Evolutionary conservation across 2,888 invertebrate species (phyloP), one percentile per base, ranked within the genome.

Genomic region (Calameuta idolon): DNA sequence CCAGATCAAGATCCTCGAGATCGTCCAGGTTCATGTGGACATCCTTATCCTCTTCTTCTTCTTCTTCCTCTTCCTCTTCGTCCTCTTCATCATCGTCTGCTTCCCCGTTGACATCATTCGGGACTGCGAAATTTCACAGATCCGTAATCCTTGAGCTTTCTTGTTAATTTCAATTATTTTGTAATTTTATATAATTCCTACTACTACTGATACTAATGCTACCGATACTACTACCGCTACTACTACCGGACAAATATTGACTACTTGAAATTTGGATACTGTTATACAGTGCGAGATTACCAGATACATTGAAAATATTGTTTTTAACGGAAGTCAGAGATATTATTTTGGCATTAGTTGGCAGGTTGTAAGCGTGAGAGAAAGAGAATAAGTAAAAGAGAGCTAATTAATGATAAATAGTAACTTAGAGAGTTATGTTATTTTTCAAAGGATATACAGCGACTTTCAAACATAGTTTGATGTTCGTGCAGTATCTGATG

Each of bases 41-140:
- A 3, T 71, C 31, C 71, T 55, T 5, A 9, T 37, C 12, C 0
- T 69, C 69, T 3, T 33, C 69, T 11, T 33, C 12, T 11, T 71
- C 31, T 9, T 71, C 69, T 15, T n/a, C 69, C 4, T 69, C 69
- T 11, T 33, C 69, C 5, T 69, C 33, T 15, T 71, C 71, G 11
- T 71, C 33, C 33, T 34, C 71, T 71, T 71, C 71, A 33, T 31
- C 31, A 31, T 34, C 71, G 31, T 71, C 71, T 31, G 71, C 71
- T 71, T 71, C 71, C 31, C 15, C 33, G 71, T 71, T 34, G 31
- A 15, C 71, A 33, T 71, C 71, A 79, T 80, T 81, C 79, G 82
- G 79, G 82, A 84, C 84, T 83, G 81, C 76, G 80, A 81, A 84
- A 80, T 82, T 76, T 74, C 34, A 74, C 35, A 74, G 37, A 37